Evolutionary conservation across 2,888 invertebrate species (phyloP), one percentile per base, ranked within the genome.

Genomic region (Imbricaverruca yamaguchii): DNA sequence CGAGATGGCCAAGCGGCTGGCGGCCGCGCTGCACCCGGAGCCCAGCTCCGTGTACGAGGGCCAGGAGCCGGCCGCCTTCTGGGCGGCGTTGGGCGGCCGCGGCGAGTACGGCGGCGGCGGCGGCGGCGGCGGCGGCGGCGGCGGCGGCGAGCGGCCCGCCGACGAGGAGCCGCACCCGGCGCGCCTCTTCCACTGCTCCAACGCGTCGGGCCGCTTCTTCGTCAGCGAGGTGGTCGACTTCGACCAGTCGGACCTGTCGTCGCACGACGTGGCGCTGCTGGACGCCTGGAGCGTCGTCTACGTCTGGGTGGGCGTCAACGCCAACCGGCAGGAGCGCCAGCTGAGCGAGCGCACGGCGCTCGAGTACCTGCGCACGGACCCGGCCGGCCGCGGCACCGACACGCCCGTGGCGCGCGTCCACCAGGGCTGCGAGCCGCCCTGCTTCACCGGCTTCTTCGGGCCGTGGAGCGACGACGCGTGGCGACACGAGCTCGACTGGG

Each of bases 381-480:
- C 96, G 8, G 91, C 93, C 25, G 92, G 92, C 25, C 90, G 96
- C 83, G 93, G 94, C 85, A 90, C 91, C 53, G 92, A 92, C 83
- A 94, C 93, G 0, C 92, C 95, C 3, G 91, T 97, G 83, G 90
- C 93, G 65, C 90, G 92, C 80, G 89, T 97, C 81, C 92, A 92
- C 85, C 97, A 97, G 88, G 93, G 93, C 80, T 90, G 90, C 81
- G 97, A 98, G 87, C 96, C 97, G 0, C 94, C 95, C 63, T 94
- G 93, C 77, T 97, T 97, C 87, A 94, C 93, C 81, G 97, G 97
- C 83, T 94, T 94, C 88, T 97, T 97, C 87, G 93, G 94, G 1
- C 91, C 90, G 82, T 97, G 97, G 97, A 93, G 95, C 87, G 89
- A 90, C 82, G 91, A 92, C 83, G 89, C 92, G 85, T 95, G 94